These are phyloP conservation scores for Ictidomys tridecemlineatus DNA, from an alignment of 2,113 vertebrate genomes.

Conservation along the genomic window DNA sequence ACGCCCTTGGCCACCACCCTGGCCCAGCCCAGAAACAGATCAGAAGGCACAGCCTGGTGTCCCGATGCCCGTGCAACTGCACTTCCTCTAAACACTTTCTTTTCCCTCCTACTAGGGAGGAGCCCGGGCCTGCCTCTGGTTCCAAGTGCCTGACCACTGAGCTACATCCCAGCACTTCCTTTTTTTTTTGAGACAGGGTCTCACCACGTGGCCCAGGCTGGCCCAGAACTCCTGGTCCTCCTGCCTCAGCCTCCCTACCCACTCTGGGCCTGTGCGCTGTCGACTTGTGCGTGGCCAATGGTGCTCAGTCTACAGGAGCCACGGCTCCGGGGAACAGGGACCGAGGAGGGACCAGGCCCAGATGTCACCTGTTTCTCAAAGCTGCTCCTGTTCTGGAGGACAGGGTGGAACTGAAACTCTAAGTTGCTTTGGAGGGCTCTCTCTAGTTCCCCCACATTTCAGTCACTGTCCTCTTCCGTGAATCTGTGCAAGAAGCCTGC, in stretches of 20 bases:
- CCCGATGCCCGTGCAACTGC: not conserved
- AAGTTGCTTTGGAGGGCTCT: not conserved
- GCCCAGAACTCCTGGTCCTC: not conserved
- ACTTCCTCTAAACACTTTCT: not conserved
- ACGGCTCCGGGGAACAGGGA: rapidly evolving
- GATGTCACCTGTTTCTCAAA: not conserved
- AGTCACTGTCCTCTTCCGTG: rapidly evolving
- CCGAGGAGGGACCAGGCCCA: rapidly evolving
- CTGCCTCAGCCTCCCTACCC: not conserved
- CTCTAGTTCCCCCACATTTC: not conserved
- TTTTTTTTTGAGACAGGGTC: not conserved
- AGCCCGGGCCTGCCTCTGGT: no score
- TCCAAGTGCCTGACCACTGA: not conserved
- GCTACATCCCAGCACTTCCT: not conserved
- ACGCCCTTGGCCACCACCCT: not conserved
- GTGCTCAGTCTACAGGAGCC: not conserved
- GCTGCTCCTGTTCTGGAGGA: not conserved
- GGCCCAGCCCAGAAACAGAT: not conserved
- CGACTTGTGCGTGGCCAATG: rapidly evolving
- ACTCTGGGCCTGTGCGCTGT: not conserved
- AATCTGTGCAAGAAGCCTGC: not conserved
- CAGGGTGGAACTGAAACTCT: rapidly evolving
- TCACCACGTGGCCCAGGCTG: not conserved
- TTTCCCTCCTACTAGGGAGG: no score
- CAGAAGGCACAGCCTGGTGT: no score